Evolutionary conservation across 2,888 invertebrate species (phyloP), one percentile per base, ranked within the genome.

Genomic region (Leptopilina syphax): DNA sequence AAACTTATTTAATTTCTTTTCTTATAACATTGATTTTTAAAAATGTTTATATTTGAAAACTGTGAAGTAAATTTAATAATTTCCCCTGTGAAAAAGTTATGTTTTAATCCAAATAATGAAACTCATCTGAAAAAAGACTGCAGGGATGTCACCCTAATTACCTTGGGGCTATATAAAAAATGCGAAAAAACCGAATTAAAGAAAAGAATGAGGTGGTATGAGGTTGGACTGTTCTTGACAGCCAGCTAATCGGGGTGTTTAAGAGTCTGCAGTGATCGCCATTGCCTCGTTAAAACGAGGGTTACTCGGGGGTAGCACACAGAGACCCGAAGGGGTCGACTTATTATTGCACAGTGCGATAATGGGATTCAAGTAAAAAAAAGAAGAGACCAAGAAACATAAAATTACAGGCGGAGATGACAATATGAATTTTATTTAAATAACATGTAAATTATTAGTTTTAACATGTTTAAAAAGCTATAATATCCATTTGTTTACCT

Each of bases 171-270:
- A 89, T 89, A 90, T 90, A 87, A 89, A 90, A 88, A 88, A 70
- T 70, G 76, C 70, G 76, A 85, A 83, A 85, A 89, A 88, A 89
- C 88, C 88, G 90, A 91, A 91, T 91, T 91, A 91, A 91, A 91
- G 91, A 91, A 91, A 91, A 90, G 90, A 91, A 91, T 89, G 91
- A 90, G 91, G 89, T 87, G 89, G 90, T 85, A 84, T 86, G 88
- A 89, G 91, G 90, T 89, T 89, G 91, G 88, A 87, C 92, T 92
- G 91, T 87, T 90, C 90, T 89, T 91, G 91, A 92, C 91, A 92
- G 91, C 91, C 88, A 90, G 92, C 91, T 92, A 92, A 92, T 92
- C 91, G 91, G 91, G 91, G 92, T 91, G 91, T 92, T 92, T 91
- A 91, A 92, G 91, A 90, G 91, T 92, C 92, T 91, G 90, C 91